phyloP scores from a whole-genome alignment of 2,797 vertebrate genomes.

The Pipistrellus pygmaeus region DNA sequence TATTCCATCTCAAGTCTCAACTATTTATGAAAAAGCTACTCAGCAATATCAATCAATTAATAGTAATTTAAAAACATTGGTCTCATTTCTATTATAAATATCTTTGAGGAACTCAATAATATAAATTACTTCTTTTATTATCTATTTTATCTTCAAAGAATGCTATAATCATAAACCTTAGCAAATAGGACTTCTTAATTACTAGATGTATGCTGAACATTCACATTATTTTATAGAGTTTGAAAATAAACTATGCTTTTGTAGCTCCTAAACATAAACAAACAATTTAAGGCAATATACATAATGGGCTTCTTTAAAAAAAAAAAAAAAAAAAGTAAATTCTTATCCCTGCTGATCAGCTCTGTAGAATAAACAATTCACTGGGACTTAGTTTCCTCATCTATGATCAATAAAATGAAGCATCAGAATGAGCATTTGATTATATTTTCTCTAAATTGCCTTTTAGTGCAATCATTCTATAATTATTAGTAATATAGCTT shows the following conservation, averaged over 20 bases:
- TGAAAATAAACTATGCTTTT: neutral
- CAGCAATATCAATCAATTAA: neutral
- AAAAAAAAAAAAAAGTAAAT: constrained; percentile 17
- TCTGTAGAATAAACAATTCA: constrained; percentile 23
- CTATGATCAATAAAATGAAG: neutral
- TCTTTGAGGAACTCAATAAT: neutral
- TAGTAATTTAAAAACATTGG: constrained; percentile 25
- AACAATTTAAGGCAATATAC: neutral
- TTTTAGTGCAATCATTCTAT: neutral
- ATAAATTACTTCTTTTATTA: constrained; percentile 17
- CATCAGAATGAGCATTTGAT: neutral
- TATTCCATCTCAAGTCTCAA: neutral
- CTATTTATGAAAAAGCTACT: constrained; percentile 44
- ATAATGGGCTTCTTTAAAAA: neutral
- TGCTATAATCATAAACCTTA: neutral
- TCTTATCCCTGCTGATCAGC: neutral
- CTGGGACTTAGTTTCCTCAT: constrained; percentile 61
- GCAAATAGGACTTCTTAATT: constrained; percentile 40
- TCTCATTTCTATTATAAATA: constrained; percentile 32
- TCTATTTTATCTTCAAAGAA: neutral
- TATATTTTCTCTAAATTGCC: neutral
- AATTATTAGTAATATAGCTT: constrained; percentile 32
- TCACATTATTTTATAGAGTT: neutral
- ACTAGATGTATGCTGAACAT: neutral
- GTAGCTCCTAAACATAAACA: neutral